Base-by-base conservation (phyloP, 2,888 invertebrate species). In the Euproctis similis region DNA sequence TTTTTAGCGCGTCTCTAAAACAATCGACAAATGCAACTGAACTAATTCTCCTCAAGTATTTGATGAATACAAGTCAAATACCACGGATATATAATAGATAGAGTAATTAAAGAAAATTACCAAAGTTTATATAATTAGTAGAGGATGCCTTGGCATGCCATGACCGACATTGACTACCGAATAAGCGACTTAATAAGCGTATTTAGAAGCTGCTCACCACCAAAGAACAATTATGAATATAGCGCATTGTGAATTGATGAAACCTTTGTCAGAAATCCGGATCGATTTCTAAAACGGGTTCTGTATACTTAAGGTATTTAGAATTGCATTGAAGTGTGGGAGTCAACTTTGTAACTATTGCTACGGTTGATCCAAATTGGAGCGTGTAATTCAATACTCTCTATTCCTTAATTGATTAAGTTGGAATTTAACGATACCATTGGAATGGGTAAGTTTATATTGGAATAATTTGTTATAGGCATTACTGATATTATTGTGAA, bases 81-180 rank as follows among this genome's bases (percentile, higher is more conserved):
- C 57, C 38, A 34, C 35, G 32, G 37, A 31, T 40, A 42, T 36
- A 38, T 48, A 36, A 36, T 58, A 49, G 41, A 34, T 37, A 23
- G 46, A 50, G 54, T 56, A 54, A 70, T 65, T 64, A 63, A 62
- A 53, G 68, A 65, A 72, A 76, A 81, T 78, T 71, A 72, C 72
- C 71, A 80, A 80, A 80, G 70, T 81, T 80, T 67, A 44, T n/a
- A n/a, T 50, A 50, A 50, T 50, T 44, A 44, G 49, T 14, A n/a
- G n/a, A n/a, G n/a, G 32, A 47, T 51, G 54, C 58, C 56, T 56
- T 59, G 59, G 61, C 49, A 59, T 56, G 52, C 47, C 39, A 39
- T 38, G 56, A 50, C 61, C 62, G 65, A 59, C 56, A 49, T 57
- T 47, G 52, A 49, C 49, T 43, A 41, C 39, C 32, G 31, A 38